Base-by-base conservation (phyloP, 2,888 invertebrate genomes). In the Linnaemya vulpina region DNA sequence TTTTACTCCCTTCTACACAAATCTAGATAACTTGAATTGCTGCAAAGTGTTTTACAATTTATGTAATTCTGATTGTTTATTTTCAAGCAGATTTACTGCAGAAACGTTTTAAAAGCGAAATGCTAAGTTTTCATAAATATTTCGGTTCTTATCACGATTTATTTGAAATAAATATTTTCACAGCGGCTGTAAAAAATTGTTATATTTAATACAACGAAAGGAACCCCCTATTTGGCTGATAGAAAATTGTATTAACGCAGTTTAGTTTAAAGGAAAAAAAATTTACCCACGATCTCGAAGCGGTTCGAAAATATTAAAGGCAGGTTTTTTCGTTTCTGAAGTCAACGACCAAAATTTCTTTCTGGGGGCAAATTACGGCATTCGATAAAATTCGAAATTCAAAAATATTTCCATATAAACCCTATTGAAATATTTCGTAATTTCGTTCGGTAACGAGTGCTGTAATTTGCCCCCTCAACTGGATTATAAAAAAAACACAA, bases 21-120 rank as follows among this genome's bases (percentile, higher is more conserved):
- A 46, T 76, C 65, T 76, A 67, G 55, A 58, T 76, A 55, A 67
- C 35, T 67, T 55, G n/a, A 76, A 58, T 46, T 58, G 65, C 35
- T 17, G 30, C 55, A 58, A 58, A 67, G 30, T 43, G 17, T 55
- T 46, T 46, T 49, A 35, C 10, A 20, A 25, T 40, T 53, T 63
- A 5, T 53, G 17, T 8, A 63, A 75, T 30, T 63, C 40, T 51
- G 13, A 53, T 62, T 30, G 51, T 25, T 63, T 75, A 30, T 30
- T n/a, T 15, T 11, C 22, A 25, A 17, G 4, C 22, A 40, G 63
- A 53, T 40, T 53, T 51, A 20, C 9, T 22, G 22, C 20, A 46
- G 10, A 60, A 30, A 3, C 22, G 8, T 67, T 10, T 43, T 43
- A 20, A 67, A 49, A 35, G 13, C 11, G 35, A 53, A 70, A 51